phyloP scores from a whole-genome alignment of 2,888 invertebrate genomes.

The Xiphydria camelus region DNA sequence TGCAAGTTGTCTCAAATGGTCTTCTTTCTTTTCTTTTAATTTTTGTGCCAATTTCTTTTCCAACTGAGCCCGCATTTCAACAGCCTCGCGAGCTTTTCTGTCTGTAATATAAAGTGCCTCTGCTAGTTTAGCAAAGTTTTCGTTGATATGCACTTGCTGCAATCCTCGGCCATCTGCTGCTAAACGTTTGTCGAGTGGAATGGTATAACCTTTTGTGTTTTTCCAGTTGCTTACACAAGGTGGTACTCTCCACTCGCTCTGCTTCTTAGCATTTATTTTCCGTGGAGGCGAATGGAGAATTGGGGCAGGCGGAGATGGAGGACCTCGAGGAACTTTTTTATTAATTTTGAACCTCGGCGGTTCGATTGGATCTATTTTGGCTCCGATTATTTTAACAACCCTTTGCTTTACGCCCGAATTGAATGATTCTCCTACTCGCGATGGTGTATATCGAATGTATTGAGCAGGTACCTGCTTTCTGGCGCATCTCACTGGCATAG shows the following conservation, averaged over 20 bases:
- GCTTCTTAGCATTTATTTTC: conserved; percentile 97
- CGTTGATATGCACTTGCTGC: conserved; percentile 97
- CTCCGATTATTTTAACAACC: conserved; percentile 89
- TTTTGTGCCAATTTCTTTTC: conserved; percentile 96
- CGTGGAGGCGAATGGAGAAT: conserved; percentile 98
- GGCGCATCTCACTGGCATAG: conserved; percentile 90
- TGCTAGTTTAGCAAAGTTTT: conserved; percentile 97
- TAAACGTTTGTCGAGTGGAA: conserved; percentile 95
- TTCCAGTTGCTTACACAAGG: conserved; percentile 99
- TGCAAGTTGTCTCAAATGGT: conserved; percentile 88
- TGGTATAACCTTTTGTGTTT: conserved; percentile 97
- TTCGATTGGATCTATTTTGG: too few species aligned
- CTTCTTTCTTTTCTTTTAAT: conserved; percentile 98
- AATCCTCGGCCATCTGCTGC: conserved; percentile 98
- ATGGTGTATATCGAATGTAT: conserved; percentile 94
- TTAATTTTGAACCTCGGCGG: too few species aligned
- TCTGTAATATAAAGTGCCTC: conserved; percentile 98
- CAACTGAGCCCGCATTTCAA: conserved; percentile 93
- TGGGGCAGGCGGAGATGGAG: conserved; percentile 98
- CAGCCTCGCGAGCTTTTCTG: conserved; percentile 94
- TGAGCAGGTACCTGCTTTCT: conserved; percentile 89
- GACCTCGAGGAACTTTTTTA: conserved; percentile 97
- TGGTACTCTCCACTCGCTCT: conserved; percentile 98
- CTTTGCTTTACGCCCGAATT: conserved; percentile 93
- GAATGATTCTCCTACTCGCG: too few species aligned